Base-by-base conservation (phyloP, 2,113 vertebrate genomes). In the Dinomys branickii region DNA sequence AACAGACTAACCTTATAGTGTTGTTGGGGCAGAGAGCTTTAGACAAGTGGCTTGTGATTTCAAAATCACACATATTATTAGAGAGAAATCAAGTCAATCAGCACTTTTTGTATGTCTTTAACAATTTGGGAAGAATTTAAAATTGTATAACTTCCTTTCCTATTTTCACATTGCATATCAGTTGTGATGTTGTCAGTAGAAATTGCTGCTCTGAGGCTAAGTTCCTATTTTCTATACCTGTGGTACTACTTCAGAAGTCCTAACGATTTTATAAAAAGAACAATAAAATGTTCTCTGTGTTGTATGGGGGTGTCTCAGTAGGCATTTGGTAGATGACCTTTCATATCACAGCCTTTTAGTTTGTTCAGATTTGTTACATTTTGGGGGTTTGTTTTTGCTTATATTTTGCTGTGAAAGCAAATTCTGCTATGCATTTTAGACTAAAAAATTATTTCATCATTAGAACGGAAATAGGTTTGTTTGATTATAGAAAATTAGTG, bases 1-100 rank as follows among this genome's bases (percentile, higher is more conserved):
- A 98, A 98, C 97, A 98, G 97, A 98, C 98, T 98, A 96, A 95
- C 80, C 90, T 95, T 97, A 50, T n/a, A 97, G 77, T 83, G 88
- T 75, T 96, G 88, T 90, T 91, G 93, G 88, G 47, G 54, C 77
- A 95, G 41, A 88, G 54, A 83, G 69, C 50, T 97, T 98, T 97
- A 97, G 98, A 71, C 87, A 97, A 97, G 94, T 88, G 58, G 52
- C 30, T 90, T 94, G 38, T 88, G 59, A 12, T 61, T 98, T 98
- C 94, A 97, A 93, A 97, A 94, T 85, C 97, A 96, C 41, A 88
- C n/a, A 47, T 52, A 78, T 56, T 65, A 56, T 30, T 91, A 75
- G 20, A 94, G 69, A 33, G 35, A 93, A 95, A 96, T 38, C 14
- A 73, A 47, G 87, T 22, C 50, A 80, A 75, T n/a, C 69, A 47